Evolutionary conservation across 2,797 vertebrate species (phyloP).

Genomic region (Protonibea diacanthus): DNA sequence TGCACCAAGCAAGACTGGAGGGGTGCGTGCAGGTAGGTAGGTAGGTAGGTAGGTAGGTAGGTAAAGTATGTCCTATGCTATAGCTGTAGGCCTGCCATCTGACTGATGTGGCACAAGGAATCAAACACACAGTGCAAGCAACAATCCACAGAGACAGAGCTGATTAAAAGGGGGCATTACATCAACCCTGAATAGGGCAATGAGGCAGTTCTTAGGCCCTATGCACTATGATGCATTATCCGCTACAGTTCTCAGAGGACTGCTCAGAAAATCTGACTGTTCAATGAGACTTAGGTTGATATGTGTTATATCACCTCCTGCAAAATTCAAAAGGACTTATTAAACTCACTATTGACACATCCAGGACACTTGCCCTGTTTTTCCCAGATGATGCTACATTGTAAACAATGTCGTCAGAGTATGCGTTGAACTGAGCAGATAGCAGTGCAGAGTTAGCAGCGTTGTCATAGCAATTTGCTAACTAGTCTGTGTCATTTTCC

Average conservation of each 20-base stretch:
- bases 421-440: no score
- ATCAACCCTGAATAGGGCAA: conserved; percentile 22
- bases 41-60: not conserved
- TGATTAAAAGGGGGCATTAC: conserved; percentile 26
- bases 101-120: conserved; percentile 25
- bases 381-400: no score
- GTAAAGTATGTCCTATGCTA: conserved; percentile 9
- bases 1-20: conserved; percentile 36
- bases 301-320: not conserved
- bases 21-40: not conserved
- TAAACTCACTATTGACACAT: no score
- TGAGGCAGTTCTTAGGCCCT: conserved; percentile 35
- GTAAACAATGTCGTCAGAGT: no score
- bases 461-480: no score
- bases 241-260: conserved; percentile 55
- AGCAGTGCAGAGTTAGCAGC: no score
- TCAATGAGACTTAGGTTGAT: conserved; percentile 11
- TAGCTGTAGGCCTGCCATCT: conserved; percentile 28
- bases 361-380: no score
- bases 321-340: no score
- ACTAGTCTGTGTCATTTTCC: no score
- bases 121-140: conserved; percentile 59
- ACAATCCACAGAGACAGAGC: conserved; percentile 57
- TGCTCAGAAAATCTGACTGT: conserved; percentile 8
- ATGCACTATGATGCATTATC: conserved; percentile 55